Evolutionary conservation across 2,888 invertebrate species (phyloP), one percentile per base, ranked within the genome.

Genomic region (Andricus curvator): DNA sequence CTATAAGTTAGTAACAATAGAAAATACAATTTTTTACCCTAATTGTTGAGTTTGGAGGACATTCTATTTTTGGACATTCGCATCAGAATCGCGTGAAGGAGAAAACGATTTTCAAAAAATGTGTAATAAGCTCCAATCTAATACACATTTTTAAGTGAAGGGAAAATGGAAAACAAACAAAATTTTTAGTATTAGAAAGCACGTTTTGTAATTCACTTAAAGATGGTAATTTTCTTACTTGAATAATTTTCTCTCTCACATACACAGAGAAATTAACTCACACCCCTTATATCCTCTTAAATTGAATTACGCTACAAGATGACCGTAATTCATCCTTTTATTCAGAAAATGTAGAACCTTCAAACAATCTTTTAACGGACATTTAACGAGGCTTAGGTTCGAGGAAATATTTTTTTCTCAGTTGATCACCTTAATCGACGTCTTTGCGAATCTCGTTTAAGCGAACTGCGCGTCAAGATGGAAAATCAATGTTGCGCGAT

Each of bases 401-500:
- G n/a, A 51, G 51, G 70, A 4, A 51, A 51, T 56, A 51, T 51
- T 48, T 70, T 68, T 70, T 70, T 56, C 51, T 33, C 51, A 56
- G 51, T 70, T 70, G 70, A 70, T 70, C 70, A 70, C 33, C 51
- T 70, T 51, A 70, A 51, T 70, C 48, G 48, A 70, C 48, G 68
- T 70, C 70, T 70, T 70, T 51, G 70, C 48, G 70, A 33, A 56
- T 70, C 70, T 70, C 70, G 51, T 70, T 70, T 56, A 64, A 81
- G 76, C 80, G 85, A 85, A 85, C 84, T 82, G 81, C 82, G 81
- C 76, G 84, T 84, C 81, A 81, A 81, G 84, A 84, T 85, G 87
- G 84, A 85, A 87, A 88, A 89, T 88, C 88, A 86, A 88, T 88
- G 84, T 81, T 78, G 80, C 70, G 80, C 84, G 84, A 87, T 89